Base-by-base conservation (phyloP, 1,140 invertebrate species). In the Ceratosolen solmsi region DNA sequence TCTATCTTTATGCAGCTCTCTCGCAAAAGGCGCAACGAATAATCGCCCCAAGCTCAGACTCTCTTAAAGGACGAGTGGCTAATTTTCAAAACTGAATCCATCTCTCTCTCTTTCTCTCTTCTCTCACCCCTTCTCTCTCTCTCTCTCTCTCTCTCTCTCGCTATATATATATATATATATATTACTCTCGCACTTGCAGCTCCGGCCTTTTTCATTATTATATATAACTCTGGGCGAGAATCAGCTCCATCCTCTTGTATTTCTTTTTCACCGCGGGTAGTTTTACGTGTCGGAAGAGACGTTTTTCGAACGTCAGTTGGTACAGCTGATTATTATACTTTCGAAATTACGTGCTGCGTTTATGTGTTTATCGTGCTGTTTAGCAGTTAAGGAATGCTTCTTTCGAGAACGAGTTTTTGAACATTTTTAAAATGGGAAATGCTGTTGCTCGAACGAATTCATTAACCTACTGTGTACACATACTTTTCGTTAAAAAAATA, bases 291-390 rank as follows among this genome's bases (percentile, higher is more conserved):
- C 25, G 70, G 25, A 72, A 41, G 38, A 30, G 70, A 72, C 25
- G 41, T 56, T 74, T 36, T 54, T 56, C 70, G 36, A 25, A 36
- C 36, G 79, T 46, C 54, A 49, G 74, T 74, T 81, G 73, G 71
- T 27, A 58, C 30, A 63, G 76, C 65, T 74, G 82, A 75, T 85
- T 83, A 85, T 78, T 82, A 83, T 74, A 82, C 79, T 84, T 83
- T 72, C 83, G 79, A 71, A 76, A 71, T 79, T 68, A 70, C 38
- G 63, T 58, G 78, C 38, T 46, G 56, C 56, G 54, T n/a, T 72
- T 72, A 49, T 60, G 51, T 46, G 65, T 71, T 79, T 58, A 79
- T 71, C 49, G 54, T 27, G 22, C 65, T 70, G 13, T 68, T 54
- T 78, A 78, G 38, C 74, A 65, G 74, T 36, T 75, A 30, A 22